A percentile compares a stretch with the other conserved stretches of the same genome.
These are phyloP conservation scores for Etheostoma perlongum DNA, from an alignment of 2,797 vertebrate species.

Conservation along the genomic window DNA sequence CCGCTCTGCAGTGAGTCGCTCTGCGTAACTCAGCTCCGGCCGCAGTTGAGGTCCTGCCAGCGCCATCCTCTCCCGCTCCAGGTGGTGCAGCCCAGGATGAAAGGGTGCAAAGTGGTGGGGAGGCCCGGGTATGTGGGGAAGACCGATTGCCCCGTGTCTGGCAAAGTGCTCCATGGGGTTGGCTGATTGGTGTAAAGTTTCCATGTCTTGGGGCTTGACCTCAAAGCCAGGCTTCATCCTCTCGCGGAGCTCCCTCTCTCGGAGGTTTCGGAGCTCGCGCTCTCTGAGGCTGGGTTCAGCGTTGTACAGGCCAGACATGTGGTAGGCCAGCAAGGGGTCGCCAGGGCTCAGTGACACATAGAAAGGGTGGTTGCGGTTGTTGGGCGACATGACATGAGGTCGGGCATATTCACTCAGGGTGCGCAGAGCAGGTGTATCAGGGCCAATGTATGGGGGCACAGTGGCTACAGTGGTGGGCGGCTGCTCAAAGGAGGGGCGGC, in stretches of 20 bases:
- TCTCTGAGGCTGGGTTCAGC: conserved; percentile 93
- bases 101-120: conserved; percentile 93
- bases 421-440: conserved; percentile 95
- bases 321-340: conserved; percentile 95
- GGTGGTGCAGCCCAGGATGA: conserved; percentile 92
- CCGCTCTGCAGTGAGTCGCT: conserved; percentile 95
- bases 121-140: conserved; percentile 89
- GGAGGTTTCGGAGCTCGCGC: conserved; percentile 93
- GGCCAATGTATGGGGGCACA: conserved; percentile 96
- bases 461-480: conserved; percentile 93
- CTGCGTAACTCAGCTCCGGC: conserved; percentile 96
- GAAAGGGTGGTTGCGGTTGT: conserved; percentile 96
- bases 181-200: conserved; percentile 92
- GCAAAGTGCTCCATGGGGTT: conserved; percentile 99
- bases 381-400: conserved; percentile 97
- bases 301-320: conserved; percentile 95
- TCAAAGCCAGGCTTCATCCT: conserved; percentile 99
- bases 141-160: conserved; percentile 92
- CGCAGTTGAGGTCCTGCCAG: conserved; percentile 91
- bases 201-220: conserved; percentile 96
- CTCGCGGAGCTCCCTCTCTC: conserved; percentile 95
- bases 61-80: conserved; percentile 94
- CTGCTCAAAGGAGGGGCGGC: conserved; percentile 92
- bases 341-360: conserved; percentile 95
- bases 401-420: conserved; percentile 98